Evolutionary conservation across 2,888 invertebrate species (phyloP).

Genomic region (Vandiemenella viatica): DNA sequence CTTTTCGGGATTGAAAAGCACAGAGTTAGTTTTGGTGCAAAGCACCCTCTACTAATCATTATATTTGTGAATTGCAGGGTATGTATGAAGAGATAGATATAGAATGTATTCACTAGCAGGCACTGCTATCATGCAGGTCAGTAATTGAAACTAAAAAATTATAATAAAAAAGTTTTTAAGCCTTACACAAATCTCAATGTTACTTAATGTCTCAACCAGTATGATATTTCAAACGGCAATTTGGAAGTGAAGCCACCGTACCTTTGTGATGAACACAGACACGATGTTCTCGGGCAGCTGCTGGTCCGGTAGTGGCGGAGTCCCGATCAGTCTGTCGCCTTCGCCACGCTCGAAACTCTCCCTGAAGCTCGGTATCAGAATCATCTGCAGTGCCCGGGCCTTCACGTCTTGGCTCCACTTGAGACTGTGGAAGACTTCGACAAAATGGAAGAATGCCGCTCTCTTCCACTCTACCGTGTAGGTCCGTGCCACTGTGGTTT

Average conservation of each 20-base stretch:
- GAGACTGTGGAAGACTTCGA: conserved; percentile 68
- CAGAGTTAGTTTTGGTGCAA: too few species aligned
- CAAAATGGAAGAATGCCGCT: conserved; percentile 87
- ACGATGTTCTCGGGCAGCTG: conserved; percentile 86
- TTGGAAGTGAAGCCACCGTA: too few species aligned
- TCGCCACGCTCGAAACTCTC: conserved; percentile 85
- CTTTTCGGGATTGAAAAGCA: too few species aligned
- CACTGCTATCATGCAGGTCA: too few species aligned
- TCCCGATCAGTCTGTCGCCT: conserved; percentile 74
- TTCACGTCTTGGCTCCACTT: conserved; percentile 72
- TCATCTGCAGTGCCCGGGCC: conserved; percentile 81
- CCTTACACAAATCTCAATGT: background rate
- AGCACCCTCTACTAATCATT: too few species aligned
- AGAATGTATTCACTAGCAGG: too few species aligned
- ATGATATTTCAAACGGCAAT: too few species aligned
- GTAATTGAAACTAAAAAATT: too few species aligned
- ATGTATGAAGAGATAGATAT: conserved; percentile 1
- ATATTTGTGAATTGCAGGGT: too few species aligned
- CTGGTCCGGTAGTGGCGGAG: conserved; percentile 64
- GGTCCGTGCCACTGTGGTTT: conserved; percentile 75
- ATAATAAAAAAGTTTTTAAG: too few species aligned
- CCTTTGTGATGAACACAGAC: conserved; percentile 82
- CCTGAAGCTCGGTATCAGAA: conserved; percentile 87
- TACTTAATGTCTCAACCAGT: too few species aligned
- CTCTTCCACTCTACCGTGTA: conserved; percentile 93